Conservation (phyloP, 2,113 vertebrate species). For the Lanius ludovicianus region DNA sequence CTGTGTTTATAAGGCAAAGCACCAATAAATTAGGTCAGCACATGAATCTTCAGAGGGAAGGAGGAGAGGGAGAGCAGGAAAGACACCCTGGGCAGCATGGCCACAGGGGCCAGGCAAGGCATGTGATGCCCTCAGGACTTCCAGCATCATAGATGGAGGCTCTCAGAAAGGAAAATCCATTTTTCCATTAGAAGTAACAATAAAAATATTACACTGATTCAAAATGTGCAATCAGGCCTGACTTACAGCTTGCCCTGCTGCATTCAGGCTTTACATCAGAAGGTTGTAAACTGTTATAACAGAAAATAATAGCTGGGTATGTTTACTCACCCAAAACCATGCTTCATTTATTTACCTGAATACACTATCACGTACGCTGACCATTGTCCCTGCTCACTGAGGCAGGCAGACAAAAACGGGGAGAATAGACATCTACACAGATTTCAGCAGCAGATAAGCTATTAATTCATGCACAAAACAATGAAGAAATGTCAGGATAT, state of each 20-base stretch:
- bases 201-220: constrained; percentile 26
- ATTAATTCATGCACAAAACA: constrained; percentile 23
- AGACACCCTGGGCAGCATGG: not conserved
- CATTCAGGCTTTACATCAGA: constrained; percentile 18
- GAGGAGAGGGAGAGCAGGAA: not conserved
- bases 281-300: not conserved
- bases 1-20: not conserved
- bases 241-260: not conserved
- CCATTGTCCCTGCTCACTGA: constrained; percentile 20
- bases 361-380: not conserved
- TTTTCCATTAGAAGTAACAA: constrained; percentile 41
- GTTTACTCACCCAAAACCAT: constrained; percentile 15
- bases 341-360: constrained; percentile 48
- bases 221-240: constrained; percentile 33
- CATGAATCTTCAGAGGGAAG: not conserved
- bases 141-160: not conserved
- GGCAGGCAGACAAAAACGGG: not conserved
- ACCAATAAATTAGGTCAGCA: constrained; percentile 5
- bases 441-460: constrained; percentile 30
- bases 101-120: not conserved
- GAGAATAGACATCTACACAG: not conserved
- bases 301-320: constrained; percentile 23
- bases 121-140: not conserved
- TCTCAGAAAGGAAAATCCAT: constrained; percentile 12
- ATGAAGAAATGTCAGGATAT: constrained; percentile 8